phyloP scores from a whole-genome alignment of 1,140 invertebrate genomes.

The Eupristina koningsbergeri region DNA sequence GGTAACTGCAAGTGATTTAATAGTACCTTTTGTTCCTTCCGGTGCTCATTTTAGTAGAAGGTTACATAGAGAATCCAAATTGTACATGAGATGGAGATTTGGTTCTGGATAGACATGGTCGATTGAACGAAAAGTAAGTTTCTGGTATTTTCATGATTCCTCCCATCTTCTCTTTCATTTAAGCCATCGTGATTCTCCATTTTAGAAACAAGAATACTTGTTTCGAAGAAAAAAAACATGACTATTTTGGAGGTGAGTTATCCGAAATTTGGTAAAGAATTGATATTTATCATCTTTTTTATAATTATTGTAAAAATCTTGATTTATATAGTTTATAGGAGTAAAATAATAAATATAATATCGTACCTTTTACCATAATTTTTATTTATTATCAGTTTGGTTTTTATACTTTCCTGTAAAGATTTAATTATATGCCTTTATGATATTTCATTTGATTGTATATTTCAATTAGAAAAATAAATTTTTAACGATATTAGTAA shows the following conservation, averaged over 20 bases:
- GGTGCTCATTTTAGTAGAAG: too few relatives aligned
- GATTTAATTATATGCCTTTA: too few relatives aligned
- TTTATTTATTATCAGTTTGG: background rate
- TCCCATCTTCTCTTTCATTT: constrained; percentile 37
- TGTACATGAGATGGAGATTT: background rate
- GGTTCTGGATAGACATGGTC: constrained; percentile 45
- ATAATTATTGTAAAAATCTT: background rate
- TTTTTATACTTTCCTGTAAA: too few relatives aligned
- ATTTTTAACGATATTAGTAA: too few relatives aligned
- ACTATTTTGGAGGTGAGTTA: too few relatives aligned
- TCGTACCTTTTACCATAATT: background rate
- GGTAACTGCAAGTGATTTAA: background rate
- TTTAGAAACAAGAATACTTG: background rate
- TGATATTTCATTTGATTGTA: too few relatives aligned
- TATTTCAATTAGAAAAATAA: too few relatives aligned
- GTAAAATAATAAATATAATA: background rate
- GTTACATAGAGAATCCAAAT: background rate
- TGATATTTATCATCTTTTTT: background rate
- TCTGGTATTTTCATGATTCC: constrained; percentile 49
- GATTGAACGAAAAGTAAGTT: constrained; percentile 54
- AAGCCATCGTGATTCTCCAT: background rate
- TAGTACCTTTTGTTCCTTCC: background rate
- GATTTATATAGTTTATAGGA: background rate
- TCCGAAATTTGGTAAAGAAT: too few relatives aligned
- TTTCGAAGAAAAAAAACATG: background rate